phyloP scores from a whole-genome alignment of 1,140 invertebrate species.

The Gonioctena quinquepunctata region DNA sequence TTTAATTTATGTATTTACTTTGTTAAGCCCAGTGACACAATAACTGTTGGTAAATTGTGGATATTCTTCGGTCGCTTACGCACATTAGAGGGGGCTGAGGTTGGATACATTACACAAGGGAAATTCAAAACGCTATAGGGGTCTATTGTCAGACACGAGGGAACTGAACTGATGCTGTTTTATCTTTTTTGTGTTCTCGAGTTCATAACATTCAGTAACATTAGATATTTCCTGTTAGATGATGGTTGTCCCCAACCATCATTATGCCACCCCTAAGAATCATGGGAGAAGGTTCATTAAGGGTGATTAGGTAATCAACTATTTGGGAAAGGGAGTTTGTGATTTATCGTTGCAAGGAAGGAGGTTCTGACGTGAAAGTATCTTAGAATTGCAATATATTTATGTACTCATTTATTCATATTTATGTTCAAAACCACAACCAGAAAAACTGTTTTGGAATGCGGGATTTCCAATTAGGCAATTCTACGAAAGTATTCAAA shows the following conservation, averaged over 20 bases:
- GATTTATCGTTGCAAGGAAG: no score
- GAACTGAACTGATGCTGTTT: not conserved
- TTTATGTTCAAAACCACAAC: no score
- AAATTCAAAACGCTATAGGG: slow-evolving; percentile 27
- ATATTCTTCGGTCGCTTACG: slow-evolving; percentile 20
- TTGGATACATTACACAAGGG: slow-evolving; percentile 21
- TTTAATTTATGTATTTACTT: slow-evolving; percentile 38
- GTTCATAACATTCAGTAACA: not conserved
- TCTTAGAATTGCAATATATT: no score
- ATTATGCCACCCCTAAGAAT: not conserved
- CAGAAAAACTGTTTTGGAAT: no score
- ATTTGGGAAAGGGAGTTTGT: no score
- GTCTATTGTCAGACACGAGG: slow-evolving; percentile 22
- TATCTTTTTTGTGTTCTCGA: not conserved
- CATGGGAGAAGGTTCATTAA: not conserved
- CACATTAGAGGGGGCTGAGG: slow-evolving; percentile 31
- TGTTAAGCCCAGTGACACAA: slow-evolving; percentile 19
- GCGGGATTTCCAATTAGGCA: no score
- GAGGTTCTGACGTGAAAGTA: no score
- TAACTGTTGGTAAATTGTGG: slow-evolving; percentile 11
- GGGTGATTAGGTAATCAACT: no score
- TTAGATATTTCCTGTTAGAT: not conserved
- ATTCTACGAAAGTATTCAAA: no score
- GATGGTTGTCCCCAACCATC: not conserved
- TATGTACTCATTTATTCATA: no score